These are phyloP conservation scores for Elaphurus davidianus DNA, from an alignment of 2,113 vertebrate genomes.

Conservation along the genomic window DNA sequence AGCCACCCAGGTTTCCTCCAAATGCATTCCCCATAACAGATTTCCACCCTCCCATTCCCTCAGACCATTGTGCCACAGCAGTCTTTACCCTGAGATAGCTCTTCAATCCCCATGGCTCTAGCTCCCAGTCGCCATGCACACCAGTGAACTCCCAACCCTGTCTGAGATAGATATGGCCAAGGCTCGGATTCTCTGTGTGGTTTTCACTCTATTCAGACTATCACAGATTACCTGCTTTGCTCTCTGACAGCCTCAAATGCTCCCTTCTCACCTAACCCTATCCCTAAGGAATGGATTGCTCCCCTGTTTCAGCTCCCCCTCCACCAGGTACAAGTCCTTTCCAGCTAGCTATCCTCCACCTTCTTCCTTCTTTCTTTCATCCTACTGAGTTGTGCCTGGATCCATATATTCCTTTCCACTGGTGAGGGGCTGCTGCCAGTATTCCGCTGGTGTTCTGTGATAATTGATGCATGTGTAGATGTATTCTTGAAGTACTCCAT, in stretches of 20 bases:
- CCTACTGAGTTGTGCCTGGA: background rate
- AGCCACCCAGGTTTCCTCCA: background rate
- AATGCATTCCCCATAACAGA: background rate
- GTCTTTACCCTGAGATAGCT: background rate
- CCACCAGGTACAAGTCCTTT: background rate
- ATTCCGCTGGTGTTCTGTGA: background rate
- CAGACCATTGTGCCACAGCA: background rate
- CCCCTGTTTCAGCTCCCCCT: background rate
- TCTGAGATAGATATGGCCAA: background rate
- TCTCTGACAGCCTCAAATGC: background rate
- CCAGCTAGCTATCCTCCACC: background rate
- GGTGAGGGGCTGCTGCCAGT: background rate
- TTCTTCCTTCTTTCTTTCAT: background rate
- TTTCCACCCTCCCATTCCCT: background rate
- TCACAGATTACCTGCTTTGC: background rate
- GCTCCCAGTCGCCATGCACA: rapidly evolving
- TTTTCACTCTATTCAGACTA: background rate
- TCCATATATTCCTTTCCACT: background rate
- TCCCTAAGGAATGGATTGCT: background rate
- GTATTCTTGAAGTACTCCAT: background rate
- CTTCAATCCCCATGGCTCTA: background rate
- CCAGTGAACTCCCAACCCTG: background rate
- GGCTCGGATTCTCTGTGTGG: background rate
- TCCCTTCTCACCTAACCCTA: background rate
- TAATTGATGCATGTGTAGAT: background rate